Base-by-base conservation (phyloP, 2,797 vertebrate species). In the Sebastes cheni region DNA sequence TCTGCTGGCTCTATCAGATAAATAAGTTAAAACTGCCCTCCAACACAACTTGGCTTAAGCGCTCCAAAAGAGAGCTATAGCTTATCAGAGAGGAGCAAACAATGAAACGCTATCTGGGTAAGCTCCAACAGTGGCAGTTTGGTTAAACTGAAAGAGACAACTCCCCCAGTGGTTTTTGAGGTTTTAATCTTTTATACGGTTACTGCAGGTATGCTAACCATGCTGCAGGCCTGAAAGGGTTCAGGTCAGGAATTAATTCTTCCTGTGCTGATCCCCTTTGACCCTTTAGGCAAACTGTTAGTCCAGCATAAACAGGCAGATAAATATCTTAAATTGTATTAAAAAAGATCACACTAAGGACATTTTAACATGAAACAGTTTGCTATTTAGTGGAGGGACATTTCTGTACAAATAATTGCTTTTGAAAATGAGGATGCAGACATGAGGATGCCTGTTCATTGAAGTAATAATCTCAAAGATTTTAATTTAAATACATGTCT, bases 1-100 rank as follows among this genome's bases (percentile, higher is more conserved):
- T 94, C 90, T 65, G 29, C 59, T 77, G 71, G 60, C 87, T 90
- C 85, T 8, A 94, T 93, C 94, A 94, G 94, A 95, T 95, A 92
- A 92, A 91, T 86, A 70, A 81, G 83, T 90, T 93, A 91, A 94
- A 94, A 91, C 79, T 91, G 88, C 92, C 92, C 94, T 89, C 83
- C 25, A 91, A 95, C 90, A 81, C 88, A 90, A 89, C 80, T 83
- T 79, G 87, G 85, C 87, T 94, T 94, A 93, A 94, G 86, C 77
- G 80, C 79, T 81, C 67, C 55, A 81, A 90, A 93, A 85, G 77
- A 90, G 72, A 87, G 77, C 67, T 67, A 9, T 50, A 80, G 86
- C 92, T 94, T 94, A 93, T 84, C 77, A 64, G 79, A 85, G 36
- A 86, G 79, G 65, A 83, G 77, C 56, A 87, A 86, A 93, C 91